Percentiles rank a stretch among this genome's conserved stretches.
Conservation (phyloP, 2,888 invertebrate genomes). For the Drosophila fungiperda region DNA sequence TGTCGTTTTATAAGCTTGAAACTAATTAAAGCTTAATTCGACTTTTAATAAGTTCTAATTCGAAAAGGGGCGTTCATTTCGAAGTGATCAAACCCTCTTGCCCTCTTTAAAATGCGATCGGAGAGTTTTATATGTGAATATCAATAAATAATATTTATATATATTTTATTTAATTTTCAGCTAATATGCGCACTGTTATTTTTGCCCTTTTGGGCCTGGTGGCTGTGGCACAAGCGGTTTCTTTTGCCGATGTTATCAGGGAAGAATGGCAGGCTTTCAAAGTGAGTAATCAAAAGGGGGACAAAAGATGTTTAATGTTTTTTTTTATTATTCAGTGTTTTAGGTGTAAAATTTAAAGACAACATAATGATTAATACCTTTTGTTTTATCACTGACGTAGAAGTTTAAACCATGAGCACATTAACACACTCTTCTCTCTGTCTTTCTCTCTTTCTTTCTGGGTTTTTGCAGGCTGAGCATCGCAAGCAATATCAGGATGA, state of each 20-base stretch:
- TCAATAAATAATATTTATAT: background rate
- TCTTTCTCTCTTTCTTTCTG: background rate
- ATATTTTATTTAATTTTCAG: constrained; percentile 33
- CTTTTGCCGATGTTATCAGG: constrained; percentile 89
- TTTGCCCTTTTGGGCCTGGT: constrained; percentile 79
- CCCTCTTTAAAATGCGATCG: background rate
- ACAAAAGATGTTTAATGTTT: constrained; percentile 21
- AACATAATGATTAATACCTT: constrained; percentile 39
- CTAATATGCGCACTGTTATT: constrained; percentile 69
- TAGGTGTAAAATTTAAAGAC: constrained; percentile 15
- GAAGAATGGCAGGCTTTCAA: constrained; percentile 93
- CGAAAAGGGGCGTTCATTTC: background rate
- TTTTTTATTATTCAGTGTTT: constrained; percentile 7
- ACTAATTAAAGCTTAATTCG: constrained; percentile 15
- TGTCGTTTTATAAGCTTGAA: constrained; percentile 7
- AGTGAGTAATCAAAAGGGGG: constrained; percentile 85
- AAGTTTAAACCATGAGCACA: background rate
- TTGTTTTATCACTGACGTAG: constrained; percentile 12
- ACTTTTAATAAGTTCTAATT: background rate
- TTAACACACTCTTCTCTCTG: background rate
- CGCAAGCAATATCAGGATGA: constrained; percentile 89
- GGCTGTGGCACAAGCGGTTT: constrained; percentile 88
- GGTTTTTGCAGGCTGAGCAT: constrained; percentile 86
- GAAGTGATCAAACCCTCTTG: background rate
- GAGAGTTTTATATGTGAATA: background rate